phyloP scores from a whole-genome alignment of 53 echinoderm and acorn worm species.

The Astropecten irregularis region DNA sequence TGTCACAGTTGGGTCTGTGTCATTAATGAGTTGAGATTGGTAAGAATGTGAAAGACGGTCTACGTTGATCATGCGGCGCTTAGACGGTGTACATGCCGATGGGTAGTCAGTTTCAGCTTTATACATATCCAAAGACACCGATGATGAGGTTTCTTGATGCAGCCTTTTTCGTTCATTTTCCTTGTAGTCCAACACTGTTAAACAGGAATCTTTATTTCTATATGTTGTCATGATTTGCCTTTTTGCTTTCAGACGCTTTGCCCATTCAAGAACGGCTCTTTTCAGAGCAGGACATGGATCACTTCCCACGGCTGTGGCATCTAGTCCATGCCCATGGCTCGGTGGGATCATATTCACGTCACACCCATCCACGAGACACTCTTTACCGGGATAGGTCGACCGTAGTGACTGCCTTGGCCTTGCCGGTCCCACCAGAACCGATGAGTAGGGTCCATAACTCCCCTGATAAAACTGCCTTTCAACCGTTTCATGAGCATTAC shows the following conservation, averaged over 20 bases:
- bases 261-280: slow-evolving; percentile 50
- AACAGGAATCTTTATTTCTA: neutral
- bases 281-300: slow-evolving; percentile 40
- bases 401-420: neutral
- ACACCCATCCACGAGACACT: slow-evolving; percentile 11
- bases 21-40: neutral
- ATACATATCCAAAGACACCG: neutral
- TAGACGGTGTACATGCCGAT: too few species aligned
- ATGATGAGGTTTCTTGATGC: neutral
- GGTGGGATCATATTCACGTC: neutral
- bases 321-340: neutral
- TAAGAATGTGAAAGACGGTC: neutral
- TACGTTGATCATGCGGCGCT: too few species aligned
- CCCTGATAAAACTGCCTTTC: slow-evolving; percentile 17
- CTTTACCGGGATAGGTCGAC: slow-evolving; percentile 7
- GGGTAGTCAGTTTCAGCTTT: slow-evolving; percentile 34
- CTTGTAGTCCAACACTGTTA: neutral
- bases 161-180: slow-evolving; percentile 20
- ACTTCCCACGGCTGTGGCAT: neutral
- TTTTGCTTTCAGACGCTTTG: slow-evolving; percentile 19
- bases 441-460: slow-evolving; percentile 32
- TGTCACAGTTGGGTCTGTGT: neutral
- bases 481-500: neutral
- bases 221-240: slow-evolving; percentile 11
- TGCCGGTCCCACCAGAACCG: slow-evolving; percentile 26